Percentiles rank a stretch among this genome's conserved stretches.
phyloP scores from a whole-genome alignment of 1,140 invertebrate species.

The Stegodyphus dumicola region DNA sequence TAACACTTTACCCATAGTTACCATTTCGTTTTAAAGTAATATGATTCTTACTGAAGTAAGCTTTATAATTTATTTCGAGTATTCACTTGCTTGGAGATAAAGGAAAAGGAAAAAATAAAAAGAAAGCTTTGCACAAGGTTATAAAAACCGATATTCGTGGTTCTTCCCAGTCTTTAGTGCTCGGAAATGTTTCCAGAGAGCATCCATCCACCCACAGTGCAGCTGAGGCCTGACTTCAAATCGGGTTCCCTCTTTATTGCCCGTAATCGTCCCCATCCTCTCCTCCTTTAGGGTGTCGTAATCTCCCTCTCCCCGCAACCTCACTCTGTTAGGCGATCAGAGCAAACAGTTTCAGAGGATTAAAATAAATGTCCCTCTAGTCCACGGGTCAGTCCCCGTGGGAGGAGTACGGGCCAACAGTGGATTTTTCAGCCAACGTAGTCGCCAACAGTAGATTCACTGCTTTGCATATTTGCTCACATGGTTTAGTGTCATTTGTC shows the following conservation, averaged over 20 bases:
- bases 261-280: conserved; percentile 34
- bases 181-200: background rate
- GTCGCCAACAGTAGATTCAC: no score
- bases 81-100: no score
- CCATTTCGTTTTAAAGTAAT: no score
- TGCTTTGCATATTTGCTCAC: no score
- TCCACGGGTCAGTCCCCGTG: conserved; percentile 36
- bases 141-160: background rate
- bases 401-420: background rate
- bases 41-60: no score
- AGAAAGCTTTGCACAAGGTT: no score
- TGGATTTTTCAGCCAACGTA: no score
- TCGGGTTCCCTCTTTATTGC: conserved; percentile 29
- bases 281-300: conserved; percentile 46
- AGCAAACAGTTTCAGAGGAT: conserved; percentile 49
- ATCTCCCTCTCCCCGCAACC: conserved; percentile 13
- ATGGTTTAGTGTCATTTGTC: no score
- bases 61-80: no score
- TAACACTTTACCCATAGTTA: no score
- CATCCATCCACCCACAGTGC: background rate
- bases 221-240: background rate
- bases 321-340: conserved; percentile 4
- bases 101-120: no score
- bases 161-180: background rate
- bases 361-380: conserved; percentile 55